Conservation (phyloP, 1,140 invertebrate species). For the Euglossa dilemma region DNA sequence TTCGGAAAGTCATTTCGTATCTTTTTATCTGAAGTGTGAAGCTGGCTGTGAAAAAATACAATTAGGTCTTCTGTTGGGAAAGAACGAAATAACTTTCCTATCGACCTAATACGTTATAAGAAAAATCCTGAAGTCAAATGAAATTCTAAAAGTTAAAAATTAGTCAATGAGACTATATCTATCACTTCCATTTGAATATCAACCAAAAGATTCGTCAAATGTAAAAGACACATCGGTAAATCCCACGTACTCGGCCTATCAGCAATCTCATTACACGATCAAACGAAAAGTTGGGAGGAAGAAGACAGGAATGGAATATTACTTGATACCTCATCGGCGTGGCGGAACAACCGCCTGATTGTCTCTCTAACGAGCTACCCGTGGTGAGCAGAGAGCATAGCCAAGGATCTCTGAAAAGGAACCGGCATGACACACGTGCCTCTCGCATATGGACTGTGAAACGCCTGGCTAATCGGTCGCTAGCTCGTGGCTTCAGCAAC, state of each 20-base stretch:
- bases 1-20: no score
- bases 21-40: no score
- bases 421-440: not conserved
- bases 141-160: no score
- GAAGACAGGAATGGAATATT: not conserved
- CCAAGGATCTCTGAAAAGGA: not conserved
- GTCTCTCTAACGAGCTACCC: not conserved
- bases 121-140: no score
- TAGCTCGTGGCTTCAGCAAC: not conserved
- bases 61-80: no score
- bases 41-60: no score
- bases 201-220: no score
- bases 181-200: no score
- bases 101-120: no score
- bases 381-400: not conserved
- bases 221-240: no score
- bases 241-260: not conserved
- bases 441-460: conserved; percentile 8
- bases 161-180: no score
- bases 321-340: not conserved
- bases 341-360: not conserved
- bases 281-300: not conserved
- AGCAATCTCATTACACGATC: not conserved
- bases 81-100: no score
- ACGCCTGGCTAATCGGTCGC: conserved; percentile 6